A percentile compares a stretch with the other conserved stretches of the same genome.
Conservation (phyloP, 1,140 invertebrate species). For the Drosophila lini region DNA sequence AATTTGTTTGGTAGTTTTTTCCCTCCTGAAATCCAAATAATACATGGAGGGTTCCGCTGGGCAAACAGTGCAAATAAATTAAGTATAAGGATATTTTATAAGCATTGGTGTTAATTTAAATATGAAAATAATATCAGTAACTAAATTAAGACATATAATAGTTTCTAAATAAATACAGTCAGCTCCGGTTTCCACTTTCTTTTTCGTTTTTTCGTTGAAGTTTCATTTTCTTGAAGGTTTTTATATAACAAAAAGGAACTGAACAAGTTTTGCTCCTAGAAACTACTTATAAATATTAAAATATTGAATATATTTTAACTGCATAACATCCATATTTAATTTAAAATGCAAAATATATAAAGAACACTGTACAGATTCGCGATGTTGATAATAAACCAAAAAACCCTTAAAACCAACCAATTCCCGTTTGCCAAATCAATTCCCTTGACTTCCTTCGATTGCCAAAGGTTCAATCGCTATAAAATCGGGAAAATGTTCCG, state of each 20-base stretch:
- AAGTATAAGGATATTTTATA: background rate
- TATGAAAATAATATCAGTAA: background rate
- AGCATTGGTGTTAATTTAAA: background rate
- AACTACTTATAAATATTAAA: too few relatives aligned
- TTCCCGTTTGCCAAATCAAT: slow-evolving; percentile 1
- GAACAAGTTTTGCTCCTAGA: too few relatives aligned
- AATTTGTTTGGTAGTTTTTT: slow-evolving; percentile 5
- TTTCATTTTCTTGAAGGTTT: too few relatives aligned
- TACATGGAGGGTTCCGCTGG: background rate
- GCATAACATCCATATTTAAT: too few relatives aligned
- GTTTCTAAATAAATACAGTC: background rate
- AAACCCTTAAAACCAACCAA: background rate
- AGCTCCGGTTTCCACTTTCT: too few relatives aligned
- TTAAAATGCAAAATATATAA: background rate
- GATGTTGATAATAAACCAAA: slow-evolving; percentile 2
- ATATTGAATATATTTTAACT: too few relatives aligned
- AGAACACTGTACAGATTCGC: background rate
- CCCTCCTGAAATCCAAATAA: slow-evolving; percentile 1
- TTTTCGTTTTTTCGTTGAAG: too few relatives aligned
- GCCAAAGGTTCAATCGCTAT: slow-evolving; percentile 10
- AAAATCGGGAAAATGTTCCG: slow-evolving; percentile 10
- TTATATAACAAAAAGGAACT: too few relatives aligned
- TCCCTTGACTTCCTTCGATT: background rate
- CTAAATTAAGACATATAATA: background rate
- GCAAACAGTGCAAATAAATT: background rate